Evolutionary conservation across 2,113 vertebrate genomes (phyloP).

Genomic region (Hydrolagus affinis): DNA sequence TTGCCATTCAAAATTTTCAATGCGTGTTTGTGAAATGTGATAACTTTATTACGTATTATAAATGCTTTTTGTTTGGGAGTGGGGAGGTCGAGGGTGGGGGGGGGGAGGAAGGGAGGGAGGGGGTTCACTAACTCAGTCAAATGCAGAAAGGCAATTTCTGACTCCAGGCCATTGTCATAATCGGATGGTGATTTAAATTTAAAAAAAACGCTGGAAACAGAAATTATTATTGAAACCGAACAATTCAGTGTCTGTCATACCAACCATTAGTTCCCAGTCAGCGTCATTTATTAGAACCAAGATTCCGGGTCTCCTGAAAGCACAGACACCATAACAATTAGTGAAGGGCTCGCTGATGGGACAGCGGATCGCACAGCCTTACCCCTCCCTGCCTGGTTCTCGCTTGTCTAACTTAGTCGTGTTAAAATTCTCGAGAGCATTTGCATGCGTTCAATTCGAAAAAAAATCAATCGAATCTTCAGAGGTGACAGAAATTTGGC

Average conservation of each 20-base stretch:
- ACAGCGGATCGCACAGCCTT: not conserved
- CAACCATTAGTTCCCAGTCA: slow-evolving; percentile 97
- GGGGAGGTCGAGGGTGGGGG: not conserved
- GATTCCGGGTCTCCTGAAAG: slow-evolving; percentile 86
- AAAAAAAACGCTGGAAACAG: not conserved
- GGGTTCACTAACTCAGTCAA: not conserved
- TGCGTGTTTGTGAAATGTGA: not conserved
- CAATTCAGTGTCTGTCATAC: slow-evolving; percentile 39
- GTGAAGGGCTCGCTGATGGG: not conserved
- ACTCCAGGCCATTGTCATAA: not conserved
- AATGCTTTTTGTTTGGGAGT: not conserved
- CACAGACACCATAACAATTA: not conserved
- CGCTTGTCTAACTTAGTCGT: slow-evolving; percentile 35
- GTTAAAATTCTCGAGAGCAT: no score
- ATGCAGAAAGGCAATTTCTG: not conserved
- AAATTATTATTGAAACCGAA: not conserved
- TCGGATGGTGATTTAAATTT: slow-evolving; percentile 7
- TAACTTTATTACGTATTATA: not conserved
- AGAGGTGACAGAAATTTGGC: no score
- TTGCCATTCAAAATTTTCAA: not conserved
- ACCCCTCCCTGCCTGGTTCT: slow-evolving; percentile 23
- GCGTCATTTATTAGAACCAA: slow-evolving; percentile 92
- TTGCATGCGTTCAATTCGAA: no score
- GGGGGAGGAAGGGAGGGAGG: no score
- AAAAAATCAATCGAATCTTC: no score